A percentile compares a stretch with the other conserved stretches of the same genome.
These are phyloP conservation scores for Megaleporinus macrocephalus DNA, from an alignment of 2,113 vertebrate species.

Conservation along the genomic window DNA sequence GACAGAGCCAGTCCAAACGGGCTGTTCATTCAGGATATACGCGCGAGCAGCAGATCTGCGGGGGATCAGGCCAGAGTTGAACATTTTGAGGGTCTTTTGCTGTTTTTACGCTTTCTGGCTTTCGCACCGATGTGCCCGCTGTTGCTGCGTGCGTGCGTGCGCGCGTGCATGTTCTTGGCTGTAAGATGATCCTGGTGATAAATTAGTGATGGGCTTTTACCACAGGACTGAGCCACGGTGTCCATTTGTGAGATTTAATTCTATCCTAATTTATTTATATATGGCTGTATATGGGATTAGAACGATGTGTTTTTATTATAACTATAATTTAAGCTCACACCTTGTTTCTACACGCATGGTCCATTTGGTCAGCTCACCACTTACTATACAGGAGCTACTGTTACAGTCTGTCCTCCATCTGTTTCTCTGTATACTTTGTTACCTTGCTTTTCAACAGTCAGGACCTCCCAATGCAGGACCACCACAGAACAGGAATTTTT, in stretches of 20 bases:
- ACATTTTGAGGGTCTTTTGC: background rate
- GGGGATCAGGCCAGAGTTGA: background rate
- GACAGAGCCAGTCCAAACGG: too few species aligned
- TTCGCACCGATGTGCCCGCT: background rate
- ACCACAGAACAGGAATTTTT: too few species aligned
- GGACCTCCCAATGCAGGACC: too few species aligned
- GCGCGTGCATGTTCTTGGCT: background rate
- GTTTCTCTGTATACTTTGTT: too few species aligned
- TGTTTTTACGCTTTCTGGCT: background rate
- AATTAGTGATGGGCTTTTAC: conserved; percentile 26
- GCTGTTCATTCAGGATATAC: background rate
- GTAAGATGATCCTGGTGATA: conserved; percentile 23
- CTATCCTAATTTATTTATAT: too few species aligned
- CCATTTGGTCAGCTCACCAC: too few species aligned
- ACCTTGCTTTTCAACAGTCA: too few species aligned
- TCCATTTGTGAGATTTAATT: conserved; percentile 4
- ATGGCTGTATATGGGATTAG: background rate
- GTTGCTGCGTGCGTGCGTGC: background rate
- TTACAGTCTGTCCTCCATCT: too few species aligned
- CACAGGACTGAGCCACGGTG: background rate
- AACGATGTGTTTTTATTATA: too few species aligned
- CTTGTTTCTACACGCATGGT: too few species aligned
- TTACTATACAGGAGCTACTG: too few species aligned
- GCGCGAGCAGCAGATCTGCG: background rate
- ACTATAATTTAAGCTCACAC: too few species aligned